Evolutionary conservation across 1,140 invertebrate species (phyloP).

Genomic region (Hyles euphorbiae): DNA sequence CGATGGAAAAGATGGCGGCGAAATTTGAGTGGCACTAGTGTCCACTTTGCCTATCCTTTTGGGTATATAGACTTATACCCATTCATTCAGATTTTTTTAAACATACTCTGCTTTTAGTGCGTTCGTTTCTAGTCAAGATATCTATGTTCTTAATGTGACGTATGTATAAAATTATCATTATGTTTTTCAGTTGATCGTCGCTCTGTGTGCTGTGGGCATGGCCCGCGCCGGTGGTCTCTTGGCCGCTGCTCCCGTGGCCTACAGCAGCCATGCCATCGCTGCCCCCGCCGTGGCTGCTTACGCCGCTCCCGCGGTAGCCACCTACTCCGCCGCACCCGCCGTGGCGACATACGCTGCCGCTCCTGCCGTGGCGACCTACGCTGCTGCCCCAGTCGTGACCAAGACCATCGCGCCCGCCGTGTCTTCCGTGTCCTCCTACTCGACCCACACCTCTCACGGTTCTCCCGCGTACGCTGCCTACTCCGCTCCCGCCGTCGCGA

Average conservation of each 20-base stretch:
- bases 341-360: conserved; percentile 22
- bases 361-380: conserved; percentile 12
- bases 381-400: conserved; percentile 27
- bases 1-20: too few relatives aligned
- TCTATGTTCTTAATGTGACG: too few relatives aligned
- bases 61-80: too few relatives aligned
- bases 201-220: conserved; percentile 47
- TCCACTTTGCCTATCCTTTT: too few relatives aligned
- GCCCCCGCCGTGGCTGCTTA: conserved; percentile 48
- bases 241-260: conserved; percentile 34
- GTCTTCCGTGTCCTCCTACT: conserved; percentile 3
- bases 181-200: conserved; percentile 46
- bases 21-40: too few relatives aligned
- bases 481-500: conserved; percentile 1
- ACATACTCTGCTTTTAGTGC: too few relatives aligned
- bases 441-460: conserved; percentile 24
- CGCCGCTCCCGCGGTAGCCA: conserved; percentile 37
- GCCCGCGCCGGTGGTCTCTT: conserved; percentile 45
- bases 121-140: too few relatives aligned
- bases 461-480: conserved; percentile 28
- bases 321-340: conserved; percentile 23
- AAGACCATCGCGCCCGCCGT: conserved; percentile 12
- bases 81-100: too few relatives aligned
- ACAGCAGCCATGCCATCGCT: conserved; percentile 24
- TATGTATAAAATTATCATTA: background rate